These are phyloP conservation scores for Pseudopipra pipra DNA, from an alignment of 2,113 vertebrate genomes.

Conservation along the genomic window DNA sequence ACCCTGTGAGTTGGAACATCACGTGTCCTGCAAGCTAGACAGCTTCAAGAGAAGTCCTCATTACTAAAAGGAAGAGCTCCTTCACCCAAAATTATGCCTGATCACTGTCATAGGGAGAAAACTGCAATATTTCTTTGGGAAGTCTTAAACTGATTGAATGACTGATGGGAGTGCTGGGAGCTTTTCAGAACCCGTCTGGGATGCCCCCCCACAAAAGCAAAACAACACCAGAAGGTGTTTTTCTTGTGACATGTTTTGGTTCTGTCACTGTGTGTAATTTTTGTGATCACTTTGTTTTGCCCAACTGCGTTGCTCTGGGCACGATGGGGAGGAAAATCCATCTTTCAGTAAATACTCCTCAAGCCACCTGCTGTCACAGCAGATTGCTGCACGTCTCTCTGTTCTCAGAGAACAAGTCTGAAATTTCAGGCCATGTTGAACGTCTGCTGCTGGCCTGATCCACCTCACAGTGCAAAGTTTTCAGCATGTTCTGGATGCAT, in stretches of 20 bases:
- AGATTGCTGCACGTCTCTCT: not conserved
- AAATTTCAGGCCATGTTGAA: not conserved
- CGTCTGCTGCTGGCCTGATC: not conserved
- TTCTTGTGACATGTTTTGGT: not conserved
- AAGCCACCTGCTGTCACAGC: conserved; percentile 28
- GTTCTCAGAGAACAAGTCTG: not conserved
- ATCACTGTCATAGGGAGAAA: not conserved
- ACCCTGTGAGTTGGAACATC: not conserved
- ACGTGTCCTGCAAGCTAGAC: not conserved
- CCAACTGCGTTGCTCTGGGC: not conserved
- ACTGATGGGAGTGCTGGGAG: not conserved
- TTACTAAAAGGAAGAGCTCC: not conserved
- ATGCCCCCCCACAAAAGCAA: not conserved
- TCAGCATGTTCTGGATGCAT: not conserved
- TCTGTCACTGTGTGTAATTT: not conserved
- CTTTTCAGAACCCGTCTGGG: not conserved
- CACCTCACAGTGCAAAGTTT: not conserved
- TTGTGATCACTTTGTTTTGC: conserved; percentile 29
- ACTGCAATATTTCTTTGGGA: not conserved
- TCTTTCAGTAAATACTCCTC: conserved; percentile 30
- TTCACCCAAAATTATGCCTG: not conserved
- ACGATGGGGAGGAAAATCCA: conserved; percentile 8
- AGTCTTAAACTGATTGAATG: not conserved
- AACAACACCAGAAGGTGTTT: not conserved
- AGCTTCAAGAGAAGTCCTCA: not conserved